Percentiles rank a stretch among this genome's conserved stretches.
Evolutionary conservation across 2,113 vertebrate species (phyloP).

Genomic region (Girardinichthys multiradiatus): DNA sequence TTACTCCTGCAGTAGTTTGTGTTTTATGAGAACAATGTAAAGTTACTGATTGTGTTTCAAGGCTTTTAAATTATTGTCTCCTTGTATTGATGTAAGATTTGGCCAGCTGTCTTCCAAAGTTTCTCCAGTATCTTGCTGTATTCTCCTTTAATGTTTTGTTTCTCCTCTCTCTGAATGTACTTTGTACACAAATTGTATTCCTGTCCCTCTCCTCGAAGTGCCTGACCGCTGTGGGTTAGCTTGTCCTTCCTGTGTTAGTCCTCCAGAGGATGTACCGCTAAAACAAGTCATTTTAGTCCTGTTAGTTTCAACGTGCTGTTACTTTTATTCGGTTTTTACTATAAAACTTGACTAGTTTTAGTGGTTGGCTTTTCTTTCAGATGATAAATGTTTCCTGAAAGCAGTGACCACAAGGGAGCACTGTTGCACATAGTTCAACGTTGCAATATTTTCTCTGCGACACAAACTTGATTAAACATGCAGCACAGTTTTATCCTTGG

Average conservation of each 20-base stretch:
- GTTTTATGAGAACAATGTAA: constrained; percentile 32
- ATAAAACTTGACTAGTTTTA: constrained; percentile 56
- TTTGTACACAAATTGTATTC: neutral
- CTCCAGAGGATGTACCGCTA: constrained; percentile 36
- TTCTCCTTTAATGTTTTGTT: constrained; percentile 4
- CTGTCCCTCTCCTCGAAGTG: constrained; percentile 60
- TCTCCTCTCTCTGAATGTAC: constrained; percentile 37
- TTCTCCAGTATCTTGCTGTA: constrained; percentile 25
- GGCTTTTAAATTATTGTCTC: constrained; percentile 50
- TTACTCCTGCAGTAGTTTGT: constrained; percentile 40
- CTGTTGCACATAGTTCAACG: too few species aligned
- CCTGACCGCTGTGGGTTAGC: constrained; percentile 56
- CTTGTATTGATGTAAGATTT: constrained; percentile 21
- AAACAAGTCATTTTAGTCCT: constrained; percentile 26
- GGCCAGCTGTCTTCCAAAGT: constrained; percentile 46
- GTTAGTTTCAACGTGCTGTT: constrained; percentile 51
- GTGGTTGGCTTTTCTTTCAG: neutral
- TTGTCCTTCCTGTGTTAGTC: constrained; percentile 19
- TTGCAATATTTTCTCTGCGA: too few species aligned
- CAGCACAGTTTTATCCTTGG: too few species aligned
- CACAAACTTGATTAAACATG: too few species aligned
- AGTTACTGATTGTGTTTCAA: constrained; percentile 26
- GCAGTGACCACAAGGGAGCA: too few species aligned
- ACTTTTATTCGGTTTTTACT: constrained; percentile 74
- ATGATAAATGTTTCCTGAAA: too few species aligned